Evolutionary conservation across 2,797 vertebrate genomes (phyloP).

Genomic region (Gadopsis marmoratus): DNA sequence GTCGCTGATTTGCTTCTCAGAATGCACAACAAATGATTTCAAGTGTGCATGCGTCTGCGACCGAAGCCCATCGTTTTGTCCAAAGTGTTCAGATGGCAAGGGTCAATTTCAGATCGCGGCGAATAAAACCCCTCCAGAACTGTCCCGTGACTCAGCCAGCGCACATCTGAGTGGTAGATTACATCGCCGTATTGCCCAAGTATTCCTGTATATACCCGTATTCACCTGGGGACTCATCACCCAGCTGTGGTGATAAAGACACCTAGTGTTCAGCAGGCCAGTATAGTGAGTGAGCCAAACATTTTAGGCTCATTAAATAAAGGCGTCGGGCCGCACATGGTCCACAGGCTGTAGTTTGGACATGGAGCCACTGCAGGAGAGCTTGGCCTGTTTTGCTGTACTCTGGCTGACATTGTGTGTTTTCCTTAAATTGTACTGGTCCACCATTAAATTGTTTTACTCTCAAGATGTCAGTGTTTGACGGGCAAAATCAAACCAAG

Average conservation of each 20-base stretch:
- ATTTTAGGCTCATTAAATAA: background rate
- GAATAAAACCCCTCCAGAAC: no score
- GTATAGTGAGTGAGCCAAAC: background rate
- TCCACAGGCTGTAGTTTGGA: background rate
- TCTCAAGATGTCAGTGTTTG: background rate
- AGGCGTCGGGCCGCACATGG: background rate
- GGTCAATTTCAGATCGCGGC: background rate
- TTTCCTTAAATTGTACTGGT: background rate
- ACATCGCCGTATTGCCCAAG: background rate
- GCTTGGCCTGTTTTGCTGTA: constrained; percentile 8
- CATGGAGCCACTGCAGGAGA: background rate
- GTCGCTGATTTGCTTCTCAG: no score
- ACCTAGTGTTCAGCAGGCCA: background rate
- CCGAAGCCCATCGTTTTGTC: no score
- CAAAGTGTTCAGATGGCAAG: background rate
- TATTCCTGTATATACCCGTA: no score
- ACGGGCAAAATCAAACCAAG: constrained; percentile 2
- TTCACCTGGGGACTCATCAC: background rate
- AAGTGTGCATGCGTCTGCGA: no score
- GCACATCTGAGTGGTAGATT: background rate
- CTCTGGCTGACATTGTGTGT: background rate
- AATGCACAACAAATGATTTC: background rate
- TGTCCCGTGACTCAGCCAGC: no score
- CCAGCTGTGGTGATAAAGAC: background rate
- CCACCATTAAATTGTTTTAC: constrained; percentile 1